Base-by-base conservation (phyloP, 2,797 vertebrate species). In the Lepilemur ruficaudatus region DNA sequence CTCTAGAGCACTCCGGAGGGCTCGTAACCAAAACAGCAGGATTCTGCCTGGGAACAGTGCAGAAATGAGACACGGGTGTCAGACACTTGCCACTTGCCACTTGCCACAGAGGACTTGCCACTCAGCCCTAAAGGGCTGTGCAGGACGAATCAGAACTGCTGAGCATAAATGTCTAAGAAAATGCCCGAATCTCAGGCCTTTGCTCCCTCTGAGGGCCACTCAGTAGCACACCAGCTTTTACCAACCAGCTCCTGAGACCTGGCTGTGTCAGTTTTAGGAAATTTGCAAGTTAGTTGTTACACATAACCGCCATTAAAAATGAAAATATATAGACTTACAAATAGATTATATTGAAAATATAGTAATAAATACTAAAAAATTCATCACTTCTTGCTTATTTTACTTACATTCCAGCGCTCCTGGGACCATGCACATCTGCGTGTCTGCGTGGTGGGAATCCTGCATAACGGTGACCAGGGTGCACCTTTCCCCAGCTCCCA, bases 381-480 rank as follows among this genome's bases (percentile, higher is more conserved):
- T 18, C 15, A 1, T 11, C 15, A 5, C 48, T 59, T 73, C 20
- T 28, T 28, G 30, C 50, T 57, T 30, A 72, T 50, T 43, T 67
- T 13, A 73, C 28, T 48, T 48, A 48, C 13, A 1, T 22, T 13
- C 2, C 89, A 25, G 0, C 0, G n/a, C 15, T 50, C 28, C 57
- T 12, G 38, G 35, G 48, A 85, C 30, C 41, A 4, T 32, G 50
- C 35, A 4, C 15, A 13, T 8, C 61, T 23, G 0, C 17, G 52
- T 8, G 7, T 22, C 52, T 22, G 2, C 2, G 1, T 13, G 14
- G 7, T 9, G 7, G 70, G 52, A 72, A 28, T n/a, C 52, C 28
- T 32, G 17, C 2, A 0, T 12, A 25, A 46, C 0, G 15, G 8
- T 0, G 38, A 13, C 25, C 15, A 18, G n/a, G 1, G 2, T 10